Conservation (phyloP, 2,113 vertebrate species). For the Brachypodius melanocephalos region DNA sequence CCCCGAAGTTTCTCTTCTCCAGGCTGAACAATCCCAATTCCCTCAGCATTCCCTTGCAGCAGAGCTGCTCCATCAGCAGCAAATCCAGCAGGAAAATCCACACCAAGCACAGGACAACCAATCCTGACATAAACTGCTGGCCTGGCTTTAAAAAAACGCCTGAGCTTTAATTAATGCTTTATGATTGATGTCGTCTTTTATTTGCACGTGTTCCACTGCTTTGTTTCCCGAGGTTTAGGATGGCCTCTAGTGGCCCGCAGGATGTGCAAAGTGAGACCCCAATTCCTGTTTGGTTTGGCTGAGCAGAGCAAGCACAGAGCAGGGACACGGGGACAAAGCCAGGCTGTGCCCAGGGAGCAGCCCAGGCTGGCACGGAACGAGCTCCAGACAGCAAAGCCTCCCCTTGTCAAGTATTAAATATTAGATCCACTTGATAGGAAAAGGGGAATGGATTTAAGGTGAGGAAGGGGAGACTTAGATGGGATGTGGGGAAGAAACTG, state of each 20-base stretch:
- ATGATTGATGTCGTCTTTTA: neutral
- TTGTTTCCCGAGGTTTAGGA: conserved; percentile 19
- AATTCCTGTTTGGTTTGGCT: neutral
- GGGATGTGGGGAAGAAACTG: neutral
- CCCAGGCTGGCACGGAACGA: neutral
- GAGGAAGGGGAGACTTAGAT: neutral
- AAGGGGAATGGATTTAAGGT: neutral
- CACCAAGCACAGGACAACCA: neutral
- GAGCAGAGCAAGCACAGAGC: neutral
- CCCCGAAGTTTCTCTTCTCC: neutral
- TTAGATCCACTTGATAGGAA: neutral
- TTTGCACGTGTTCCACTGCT: neutral
- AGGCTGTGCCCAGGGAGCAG: neutral
- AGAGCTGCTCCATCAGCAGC: neutral
- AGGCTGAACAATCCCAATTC: neutral
- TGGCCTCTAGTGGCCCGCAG: conserved; percentile 34
- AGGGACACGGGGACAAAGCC: neutral
- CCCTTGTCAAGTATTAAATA: neutral
- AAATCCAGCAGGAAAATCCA: neutral
- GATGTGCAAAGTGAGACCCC: neutral
- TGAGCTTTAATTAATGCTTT: neutral
- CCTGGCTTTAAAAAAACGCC: neutral
- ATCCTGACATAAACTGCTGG: neutral
- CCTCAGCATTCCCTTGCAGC: neutral
- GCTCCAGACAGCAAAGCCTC: neutral